These are phyloP conservation scores for Notarius quadriscutis DNA, from an alignment of 2,113 vertebrate genomes.

Conservation along the genomic window DNA sequence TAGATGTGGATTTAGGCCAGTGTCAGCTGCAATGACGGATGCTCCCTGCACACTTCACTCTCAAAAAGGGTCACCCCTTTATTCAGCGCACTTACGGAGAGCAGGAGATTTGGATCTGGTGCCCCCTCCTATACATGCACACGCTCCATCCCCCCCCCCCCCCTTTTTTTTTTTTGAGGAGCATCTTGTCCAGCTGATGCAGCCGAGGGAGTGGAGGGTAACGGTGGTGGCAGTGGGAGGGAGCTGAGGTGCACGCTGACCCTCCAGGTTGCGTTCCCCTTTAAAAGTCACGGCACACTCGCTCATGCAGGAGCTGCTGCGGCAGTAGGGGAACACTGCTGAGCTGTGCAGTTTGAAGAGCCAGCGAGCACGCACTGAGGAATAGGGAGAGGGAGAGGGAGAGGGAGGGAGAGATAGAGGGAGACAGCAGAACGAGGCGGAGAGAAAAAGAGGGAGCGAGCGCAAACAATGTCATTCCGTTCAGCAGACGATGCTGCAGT, in stretches of 20 bases:
- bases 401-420: slow-evolving; percentile 44
- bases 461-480: slow-evolving; percentile 85
- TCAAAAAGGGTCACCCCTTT: slow-evolving; percentile 50
- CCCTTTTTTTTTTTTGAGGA: slow-evolving; percentile 19
- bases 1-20: slow-evolving; percentile 44
- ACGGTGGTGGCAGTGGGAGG: slow-evolving; percentile 50
- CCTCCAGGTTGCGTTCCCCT: slow-evolving; percentile 81
- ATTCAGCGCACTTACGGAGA: slow-evolving; percentile 17
- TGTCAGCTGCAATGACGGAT: slow-evolving; percentile 44
- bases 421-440: slow-evolving; percentile 49
- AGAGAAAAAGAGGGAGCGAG: slow-evolving; percentile 40
- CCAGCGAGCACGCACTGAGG: slow-evolving; percentile 74
- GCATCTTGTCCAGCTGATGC: slow-evolving; percentile 57
- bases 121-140: not conserved
- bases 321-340: slow-evolving; percentile 83
- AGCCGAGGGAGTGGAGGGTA: slow-evolving; percentile 43
- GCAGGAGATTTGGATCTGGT: slow-evolving; percentile 4
- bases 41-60: slow-evolving; percentile 44
- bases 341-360: slow-evolving; percentile 86
- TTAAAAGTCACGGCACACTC: slow-evolving; percentile 84
- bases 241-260: slow-evolving; percentile 66
- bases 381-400: slow-evolving; percentile 63
- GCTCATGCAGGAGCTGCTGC: slow-evolving; percentile 85
- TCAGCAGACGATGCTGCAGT: slow-evolving; percentile 82
- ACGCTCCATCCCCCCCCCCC: not conserved